phyloP scores from a whole-genome alignment of 1,140 invertebrate species.

The Trichonephila inaurata region DNA sequence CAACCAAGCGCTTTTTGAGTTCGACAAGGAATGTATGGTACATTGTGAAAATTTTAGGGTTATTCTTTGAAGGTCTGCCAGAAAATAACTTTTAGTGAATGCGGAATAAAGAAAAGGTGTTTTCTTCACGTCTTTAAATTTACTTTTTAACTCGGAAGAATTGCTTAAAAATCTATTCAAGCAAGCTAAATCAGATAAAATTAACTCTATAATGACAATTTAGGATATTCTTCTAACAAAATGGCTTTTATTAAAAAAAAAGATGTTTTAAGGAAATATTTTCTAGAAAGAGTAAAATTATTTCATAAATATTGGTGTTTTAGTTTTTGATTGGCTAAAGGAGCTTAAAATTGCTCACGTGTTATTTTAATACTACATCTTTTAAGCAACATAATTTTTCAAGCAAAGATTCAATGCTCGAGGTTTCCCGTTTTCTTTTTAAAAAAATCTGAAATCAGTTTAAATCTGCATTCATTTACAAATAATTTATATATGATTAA shows the following conservation, averaged over 20 bases:
- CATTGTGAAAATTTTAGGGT: background rate
- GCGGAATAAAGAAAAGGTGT: background rate
- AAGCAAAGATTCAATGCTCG: too few relatives aligned
- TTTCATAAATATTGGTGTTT: too few relatives aligned
- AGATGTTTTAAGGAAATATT: too few relatives aligned
- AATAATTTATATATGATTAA: too few relatives aligned
- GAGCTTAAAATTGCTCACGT: too few relatives aligned
- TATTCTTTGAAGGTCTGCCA: background rate
- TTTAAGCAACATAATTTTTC: too few relatives aligned
- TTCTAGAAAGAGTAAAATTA: too few relatives aligned
- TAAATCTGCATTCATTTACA: too few relatives aligned
- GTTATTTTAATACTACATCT: too few relatives aligned
- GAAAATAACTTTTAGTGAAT: background rate
- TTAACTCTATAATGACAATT: background rate
- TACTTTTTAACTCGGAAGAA: background rate
- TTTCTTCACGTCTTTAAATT: background rate
- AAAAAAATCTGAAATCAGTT: too few relatives aligned
- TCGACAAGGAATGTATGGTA: background rate
- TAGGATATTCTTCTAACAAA: background rate
- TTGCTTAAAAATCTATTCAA: background rate
- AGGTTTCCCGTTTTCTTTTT: too few relatives aligned
- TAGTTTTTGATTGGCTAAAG: too few relatives aligned
- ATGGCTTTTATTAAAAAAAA: background rate
- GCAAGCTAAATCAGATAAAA: background rate
- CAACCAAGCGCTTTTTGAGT: background rate